A percentile compares a stretch with the other conserved stretches of the same genome.
Conservation (phyloP, 1,140 invertebrate genomes). For the Nixonia krombeini region DNA sequence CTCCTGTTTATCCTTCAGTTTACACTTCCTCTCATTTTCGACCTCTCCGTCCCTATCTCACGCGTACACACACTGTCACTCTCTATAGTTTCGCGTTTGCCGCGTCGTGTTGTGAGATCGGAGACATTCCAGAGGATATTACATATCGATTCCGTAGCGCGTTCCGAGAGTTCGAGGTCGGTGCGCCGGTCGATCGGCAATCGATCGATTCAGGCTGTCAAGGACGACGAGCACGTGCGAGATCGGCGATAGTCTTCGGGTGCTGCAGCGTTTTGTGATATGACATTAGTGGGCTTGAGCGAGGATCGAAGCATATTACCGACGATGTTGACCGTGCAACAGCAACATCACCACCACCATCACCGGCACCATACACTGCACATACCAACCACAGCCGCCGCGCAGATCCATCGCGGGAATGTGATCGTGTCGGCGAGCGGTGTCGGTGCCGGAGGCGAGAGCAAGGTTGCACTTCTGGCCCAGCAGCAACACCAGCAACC, state of each 20-base stretch:
- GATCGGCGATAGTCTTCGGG: background rate
- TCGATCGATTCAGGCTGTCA: constrained; percentile 9
- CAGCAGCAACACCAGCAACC: constrained; percentile 38
- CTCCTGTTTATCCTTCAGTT: too few relatives aligned
- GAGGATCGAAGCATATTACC: constrained; percentile 51
- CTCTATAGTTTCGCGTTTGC: too few relatives aligned
- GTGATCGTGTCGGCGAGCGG: constrained; percentile 62
- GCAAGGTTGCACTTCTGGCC: constrained; percentile 17
- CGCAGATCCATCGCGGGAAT: constrained; percentile 59
- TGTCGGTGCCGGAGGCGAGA: constrained; percentile 22
- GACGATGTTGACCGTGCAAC: constrained; percentile 66
- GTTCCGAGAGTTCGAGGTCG: too few relatives aligned
- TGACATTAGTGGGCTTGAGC: constrained; percentile 64
- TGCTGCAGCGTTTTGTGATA: constrained; percentile 50
- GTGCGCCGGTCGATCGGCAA: too few relatives aligned
- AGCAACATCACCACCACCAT: constrained; percentile 58
- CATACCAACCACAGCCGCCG: constrained; percentile 6
- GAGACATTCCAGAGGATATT: too few relatives aligned
- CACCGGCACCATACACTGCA: constrained; percentile 44
- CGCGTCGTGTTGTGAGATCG: background rate
- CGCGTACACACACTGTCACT: too few relatives aligned
- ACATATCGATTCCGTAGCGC: too few relatives aligned
- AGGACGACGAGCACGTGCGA: constrained; percentile 49
- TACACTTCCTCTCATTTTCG: too few relatives aligned
- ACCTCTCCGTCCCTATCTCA: too few relatives aligned